Percentiles rank a stretch among this genome's conserved stretches.
Evolutionary conservation across 2,113 vertebrate genomes (phyloP).

Genomic region (Zingel zingel): DNA sequence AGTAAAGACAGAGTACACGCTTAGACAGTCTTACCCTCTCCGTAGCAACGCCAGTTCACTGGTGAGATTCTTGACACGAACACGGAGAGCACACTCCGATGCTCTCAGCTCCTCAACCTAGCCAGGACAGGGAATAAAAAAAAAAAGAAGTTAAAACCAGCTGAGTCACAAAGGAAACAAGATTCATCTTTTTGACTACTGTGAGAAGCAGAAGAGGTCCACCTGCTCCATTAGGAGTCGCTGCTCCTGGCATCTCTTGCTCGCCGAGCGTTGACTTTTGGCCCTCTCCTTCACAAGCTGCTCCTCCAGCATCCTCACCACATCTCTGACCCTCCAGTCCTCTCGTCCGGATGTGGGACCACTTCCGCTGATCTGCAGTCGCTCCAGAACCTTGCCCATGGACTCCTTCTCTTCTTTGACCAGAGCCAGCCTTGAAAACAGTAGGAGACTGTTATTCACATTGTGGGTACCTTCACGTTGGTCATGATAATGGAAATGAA

Average conservation of each 20-base stretch:
- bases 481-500: background rate
- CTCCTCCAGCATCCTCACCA: conserved; percentile 86
- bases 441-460: background rate
- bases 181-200: background rate
- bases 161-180: background rate
- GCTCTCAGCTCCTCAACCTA: conserved; percentile 90
- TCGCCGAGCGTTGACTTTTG: conserved; percentile 80
- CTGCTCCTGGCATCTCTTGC: conserved; percentile 87
- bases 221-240: conserved; percentile 89
- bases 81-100: conserved; percentile 86
- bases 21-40: conserved; percentile 85
- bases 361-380: conserved; percentile 71
- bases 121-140: background rate
- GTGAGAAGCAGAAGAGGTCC: background rate
- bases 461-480: background rate
- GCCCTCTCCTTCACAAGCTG: conserved; percentile 89
- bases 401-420: conserved; percentile 87
- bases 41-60: conserved; percentile 87
- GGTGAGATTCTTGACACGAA: conserved; percentile 88
- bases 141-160: background rate
- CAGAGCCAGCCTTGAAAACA: conserved; percentile 81
- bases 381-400: conserved; percentile 82
- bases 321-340: conserved; percentile 80
- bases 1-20: conserved; percentile 63
- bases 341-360: conserved; percentile 71